A percentile compares a stretch with the other conserved stretches of the same genome.
These are phyloP conservation scores for Marasmarcha lunaedactyla DNA, from an alignment of 2,888 invertebrate genomes.

Conservation along the genomic window DNA sequence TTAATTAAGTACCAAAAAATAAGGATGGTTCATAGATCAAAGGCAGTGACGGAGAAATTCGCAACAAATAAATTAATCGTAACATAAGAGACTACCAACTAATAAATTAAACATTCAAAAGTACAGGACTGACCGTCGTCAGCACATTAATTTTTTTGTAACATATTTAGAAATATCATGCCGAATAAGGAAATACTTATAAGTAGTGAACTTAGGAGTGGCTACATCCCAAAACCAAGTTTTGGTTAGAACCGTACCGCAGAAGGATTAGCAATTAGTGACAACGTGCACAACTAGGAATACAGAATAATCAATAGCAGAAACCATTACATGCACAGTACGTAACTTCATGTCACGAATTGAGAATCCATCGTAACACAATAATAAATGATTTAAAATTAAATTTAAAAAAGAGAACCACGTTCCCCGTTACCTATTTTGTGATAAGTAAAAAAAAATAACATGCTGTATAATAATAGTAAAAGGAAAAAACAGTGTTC, in stretches of 20 bases:
- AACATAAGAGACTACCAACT: too few relatives aligned
- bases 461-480: background rate
- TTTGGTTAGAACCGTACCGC: background rate
- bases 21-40: too few relatives aligned
- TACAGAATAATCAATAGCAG: background rate
- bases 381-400: slow-evolving; percentile 34
- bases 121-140: slow-evolving; percentile 44
- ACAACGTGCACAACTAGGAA: background rate
- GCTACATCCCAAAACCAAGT: background rate
- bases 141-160: slow-evolving; percentile 26
- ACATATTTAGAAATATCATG: too few relatives aligned
- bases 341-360: slow-evolving; percentile 20
- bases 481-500: slow-evolving; percentile 3
- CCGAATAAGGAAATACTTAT: too few relatives aligned
- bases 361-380: slow-evolving; percentile 21
- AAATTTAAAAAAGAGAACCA: slow-evolving; percentile 20
- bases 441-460: slow-evolving; percentile 10
- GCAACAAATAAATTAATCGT: too few relatives aligned
- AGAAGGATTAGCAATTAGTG: background rate
- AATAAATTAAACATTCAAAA: too few relatives aligned
- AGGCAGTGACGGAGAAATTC: too few relatives aligned
- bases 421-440: slow-evolving; percentile 24
- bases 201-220: too few relatives aligned
- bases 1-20: too few relatives aligned
- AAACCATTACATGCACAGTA: too few relatives aligned